Evolutionary conservation across 2,797 vertebrate species (phyloP).

Genomic region (Pygocentrus nattereri): DNA sequence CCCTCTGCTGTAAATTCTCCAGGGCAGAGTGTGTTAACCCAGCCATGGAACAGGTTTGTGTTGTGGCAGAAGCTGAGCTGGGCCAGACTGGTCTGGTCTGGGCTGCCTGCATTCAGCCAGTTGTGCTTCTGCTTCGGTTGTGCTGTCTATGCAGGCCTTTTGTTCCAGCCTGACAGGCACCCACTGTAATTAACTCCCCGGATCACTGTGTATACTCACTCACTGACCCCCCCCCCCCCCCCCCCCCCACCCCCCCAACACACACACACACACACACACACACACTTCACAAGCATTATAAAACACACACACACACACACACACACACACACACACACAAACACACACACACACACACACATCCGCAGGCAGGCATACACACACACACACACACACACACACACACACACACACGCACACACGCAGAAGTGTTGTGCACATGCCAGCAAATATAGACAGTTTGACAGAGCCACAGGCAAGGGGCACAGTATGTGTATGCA

Average conservation of each 20-base stretch:
- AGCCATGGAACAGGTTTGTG: neutral
- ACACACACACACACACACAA: slow-evolving; percentile 54
- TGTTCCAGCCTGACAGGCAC: slow-evolving; percentile 80
- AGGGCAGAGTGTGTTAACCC: neutral
- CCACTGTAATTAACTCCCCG: slow-evolving; percentile 84
- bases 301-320: slow-evolving; percentile 41
- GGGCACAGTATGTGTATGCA: neutral
- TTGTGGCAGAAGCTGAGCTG: slow-evolving; percentile 54
- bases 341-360: slow-evolving; percentile 44
- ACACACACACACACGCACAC: slow-evolving; percentile 41
- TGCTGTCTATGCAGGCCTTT: slow-evolving; percentile 85
- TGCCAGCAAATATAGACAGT: slow-evolving; percentile 26
- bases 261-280: slow-evolving; percentile 54
- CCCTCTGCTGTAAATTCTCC: neutral
- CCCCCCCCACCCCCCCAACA: no score
- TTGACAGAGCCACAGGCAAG: slow-evolving; percentile 39
- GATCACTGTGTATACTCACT: slow-evolving; percentile 81
- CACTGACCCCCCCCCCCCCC: slow-evolving; percentile 68
- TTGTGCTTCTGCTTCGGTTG: slow-evolving; percentile 79
- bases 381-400: slow-evolving; percentile 51
- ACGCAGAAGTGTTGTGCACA: slow-evolving; percentile 29
- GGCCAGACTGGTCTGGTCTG: slow-evolving; percentile 59
- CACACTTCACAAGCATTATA: slow-evolving; percentile 31
- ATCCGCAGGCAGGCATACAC: slow-evolving; percentile 56
- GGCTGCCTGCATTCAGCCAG: slow-evolving; percentile 76